Evolutionary conservation across 2,797 vertebrate species (phyloP).

Genomic region (Phataginus tricuspis): DNA sequence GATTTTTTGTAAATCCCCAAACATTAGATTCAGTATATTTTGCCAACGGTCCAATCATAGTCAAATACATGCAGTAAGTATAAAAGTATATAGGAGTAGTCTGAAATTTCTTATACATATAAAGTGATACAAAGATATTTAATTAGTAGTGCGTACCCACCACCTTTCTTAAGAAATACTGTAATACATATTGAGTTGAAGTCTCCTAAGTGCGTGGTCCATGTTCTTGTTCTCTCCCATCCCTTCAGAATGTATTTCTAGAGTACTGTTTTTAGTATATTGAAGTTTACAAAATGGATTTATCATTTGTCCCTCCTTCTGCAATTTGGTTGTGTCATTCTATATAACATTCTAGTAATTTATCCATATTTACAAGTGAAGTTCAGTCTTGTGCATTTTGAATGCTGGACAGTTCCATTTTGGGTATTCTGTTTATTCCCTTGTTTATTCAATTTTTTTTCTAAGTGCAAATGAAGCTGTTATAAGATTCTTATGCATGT

Average conservation of each 20-base stretch:
- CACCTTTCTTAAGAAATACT: not conserved
- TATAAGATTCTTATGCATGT: not conserved
- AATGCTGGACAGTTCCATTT: not conserved
- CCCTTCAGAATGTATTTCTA: not conserved
- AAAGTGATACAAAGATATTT: not conserved
- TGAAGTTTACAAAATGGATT: not conserved
- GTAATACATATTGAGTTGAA: not conserved
- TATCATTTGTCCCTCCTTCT: not conserved
- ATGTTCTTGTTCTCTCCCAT: not conserved
- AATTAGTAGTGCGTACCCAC: rapidly evolving
- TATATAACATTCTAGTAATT: not conserved
- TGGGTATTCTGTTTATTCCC: not conserved
- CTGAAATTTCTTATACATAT: not conserved
- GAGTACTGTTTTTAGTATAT: not conserved
- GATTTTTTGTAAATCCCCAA: not conserved
- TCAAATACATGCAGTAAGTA: not conserved
- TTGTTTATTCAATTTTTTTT: not conserved
- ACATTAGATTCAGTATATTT: not conserved
- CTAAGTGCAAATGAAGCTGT: not conserved
- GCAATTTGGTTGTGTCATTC: not conserved
- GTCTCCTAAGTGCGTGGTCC: not conserved
- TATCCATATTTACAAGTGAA: not conserved
- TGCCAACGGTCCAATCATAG: not conserved
- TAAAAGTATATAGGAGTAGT: not conserved
- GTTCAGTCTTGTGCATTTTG: not conserved